These are phyloP conservation scores for Batillaria attramentaria DNA, from an alignment of 1,140 invertebrate genomes.

Conservation along the genomic window DNA sequence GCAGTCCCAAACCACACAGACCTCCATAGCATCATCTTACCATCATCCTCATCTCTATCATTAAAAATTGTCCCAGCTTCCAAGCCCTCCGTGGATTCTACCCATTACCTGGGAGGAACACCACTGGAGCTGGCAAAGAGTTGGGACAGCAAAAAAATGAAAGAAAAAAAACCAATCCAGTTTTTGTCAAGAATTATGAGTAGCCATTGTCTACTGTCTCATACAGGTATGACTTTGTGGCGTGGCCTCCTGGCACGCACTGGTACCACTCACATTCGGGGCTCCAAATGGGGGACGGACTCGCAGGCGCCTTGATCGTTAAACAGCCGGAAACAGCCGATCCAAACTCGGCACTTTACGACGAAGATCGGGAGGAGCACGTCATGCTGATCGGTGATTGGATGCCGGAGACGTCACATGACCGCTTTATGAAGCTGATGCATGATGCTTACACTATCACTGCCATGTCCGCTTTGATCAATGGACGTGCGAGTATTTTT, in stretches of 20 bases:
- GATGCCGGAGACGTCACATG: constrained; percentile 80
- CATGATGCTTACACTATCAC: constrained; percentile 21
- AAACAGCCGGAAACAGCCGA: constrained; percentile 75
- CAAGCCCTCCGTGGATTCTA: not conserved
- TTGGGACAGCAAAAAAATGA: not conserved
- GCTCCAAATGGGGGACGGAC: constrained; percentile 84
- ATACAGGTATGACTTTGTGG: too few species aligned
- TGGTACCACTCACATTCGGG: constrained; percentile 92
- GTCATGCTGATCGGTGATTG: constrained; percentile 83
- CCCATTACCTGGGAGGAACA: not conserved
- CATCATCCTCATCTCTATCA: too few species aligned
- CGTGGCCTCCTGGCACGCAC: constrained; percentile 78
- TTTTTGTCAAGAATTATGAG: not conserved
- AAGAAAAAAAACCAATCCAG: not conserved
- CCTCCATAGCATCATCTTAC: too few species aligned
- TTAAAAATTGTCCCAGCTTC: too few species aligned
- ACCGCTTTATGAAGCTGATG: constrained; percentile 73
- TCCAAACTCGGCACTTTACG: constrained; percentile 80
- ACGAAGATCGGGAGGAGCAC: constrained; percentile 83
- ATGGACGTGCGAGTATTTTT: constrained; percentile 16
- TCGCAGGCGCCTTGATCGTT: constrained; percentile 83
- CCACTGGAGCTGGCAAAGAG: not conserved
- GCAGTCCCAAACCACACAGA: too few species aligned
- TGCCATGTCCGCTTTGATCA: constrained; percentile 3
- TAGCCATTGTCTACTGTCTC: too few species aligned